These are phyloP conservation scores for Tenthredo distinguenda DNA, from an alignment of 2,888 invertebrate genomes.

Conservation along the genomic window DNA sequence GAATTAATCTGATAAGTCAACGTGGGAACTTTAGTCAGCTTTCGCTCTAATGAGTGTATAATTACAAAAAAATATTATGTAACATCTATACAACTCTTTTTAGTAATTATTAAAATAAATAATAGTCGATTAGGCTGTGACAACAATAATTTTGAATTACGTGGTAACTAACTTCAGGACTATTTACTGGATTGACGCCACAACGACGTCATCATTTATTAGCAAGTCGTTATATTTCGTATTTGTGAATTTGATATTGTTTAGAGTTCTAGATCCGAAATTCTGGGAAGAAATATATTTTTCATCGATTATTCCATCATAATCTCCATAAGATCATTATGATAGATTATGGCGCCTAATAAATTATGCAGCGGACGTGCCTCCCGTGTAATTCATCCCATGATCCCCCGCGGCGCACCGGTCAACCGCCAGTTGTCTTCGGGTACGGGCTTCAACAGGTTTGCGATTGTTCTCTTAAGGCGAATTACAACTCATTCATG, in stretches of 20 bases:
- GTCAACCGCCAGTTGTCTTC: not conserved
- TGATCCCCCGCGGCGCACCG: not conserved
- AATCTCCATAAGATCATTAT: not conserved
- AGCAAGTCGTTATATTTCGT: not conserved
- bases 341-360: not conserved
- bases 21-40: not conserved
- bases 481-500: not conserved
- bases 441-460: not conserved
- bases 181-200: not conserved
- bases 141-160: not conserved
- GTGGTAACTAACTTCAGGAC: not conserved
- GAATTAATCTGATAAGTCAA: not conserved
- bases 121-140: not conserved
- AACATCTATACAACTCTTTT: not conserved
- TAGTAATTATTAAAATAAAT: not conserved
- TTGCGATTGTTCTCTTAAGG: not conserved
- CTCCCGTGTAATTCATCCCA: not conserved
- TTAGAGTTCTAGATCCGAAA: not conserved
- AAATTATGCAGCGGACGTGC: not conserved
- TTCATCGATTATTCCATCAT: not conserved
- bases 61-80: not conserved
- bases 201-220: not conserved
- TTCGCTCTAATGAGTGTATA: not conserved
- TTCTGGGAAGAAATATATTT: not conserved
- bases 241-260: not conserved